phyloP scores from a whole-genome alignment of 2,888 invertebrate species.

The Carpatolechia fugitivella region DNA sequence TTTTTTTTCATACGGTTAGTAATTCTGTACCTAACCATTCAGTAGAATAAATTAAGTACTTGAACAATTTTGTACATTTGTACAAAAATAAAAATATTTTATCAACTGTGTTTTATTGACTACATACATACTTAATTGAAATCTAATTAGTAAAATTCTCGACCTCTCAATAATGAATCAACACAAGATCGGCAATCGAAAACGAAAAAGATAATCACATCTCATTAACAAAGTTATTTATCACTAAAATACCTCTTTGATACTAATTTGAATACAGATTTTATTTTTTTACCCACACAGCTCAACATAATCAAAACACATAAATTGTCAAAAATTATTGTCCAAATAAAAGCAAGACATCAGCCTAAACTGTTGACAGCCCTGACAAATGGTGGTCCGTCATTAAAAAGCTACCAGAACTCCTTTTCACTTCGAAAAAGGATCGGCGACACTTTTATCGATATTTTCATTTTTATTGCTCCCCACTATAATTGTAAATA shows the following conservation, averaged over 20 bases:
- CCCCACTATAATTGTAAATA: too few relatives aligned
- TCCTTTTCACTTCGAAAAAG: background rate
- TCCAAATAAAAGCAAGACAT: slow-evolving; percentile 48
- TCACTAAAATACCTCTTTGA: slow-evolving; percentile 6
- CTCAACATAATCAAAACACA: slow-evolving; percentile 29
- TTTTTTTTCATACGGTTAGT: too few relatives aligned
- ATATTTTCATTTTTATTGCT: too few relatives aligned
- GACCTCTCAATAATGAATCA: background rate
- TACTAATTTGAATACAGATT: slow-evolving; percentile 10
- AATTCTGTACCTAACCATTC: too few relatives aligned
- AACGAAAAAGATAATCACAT: slow-evolving; percentile 1
- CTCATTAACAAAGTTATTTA: slow-evolving; percentile 15
- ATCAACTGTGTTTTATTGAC: too few relatives aligned
- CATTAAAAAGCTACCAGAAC: slow-evolving; percentile 60
- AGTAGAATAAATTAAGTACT: too few relatives aligned
- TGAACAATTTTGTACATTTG: too few relatives aligned
- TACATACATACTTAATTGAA: background rate
- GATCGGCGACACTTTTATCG: background rate
- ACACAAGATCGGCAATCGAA: background rate
- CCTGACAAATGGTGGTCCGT: slow-evolving; percentile 70
- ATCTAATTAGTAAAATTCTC: background rate
- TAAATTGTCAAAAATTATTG: slow-evolving; percentile 60
- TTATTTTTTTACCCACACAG: background rate
- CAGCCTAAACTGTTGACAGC: slow-evolving; percentile 69
- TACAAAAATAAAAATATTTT: too few relatives aligned